Evolutionary conservation across 1,140 invertebrate species (phyloP).

Genomic region (Bombus breviceps): DNA sequence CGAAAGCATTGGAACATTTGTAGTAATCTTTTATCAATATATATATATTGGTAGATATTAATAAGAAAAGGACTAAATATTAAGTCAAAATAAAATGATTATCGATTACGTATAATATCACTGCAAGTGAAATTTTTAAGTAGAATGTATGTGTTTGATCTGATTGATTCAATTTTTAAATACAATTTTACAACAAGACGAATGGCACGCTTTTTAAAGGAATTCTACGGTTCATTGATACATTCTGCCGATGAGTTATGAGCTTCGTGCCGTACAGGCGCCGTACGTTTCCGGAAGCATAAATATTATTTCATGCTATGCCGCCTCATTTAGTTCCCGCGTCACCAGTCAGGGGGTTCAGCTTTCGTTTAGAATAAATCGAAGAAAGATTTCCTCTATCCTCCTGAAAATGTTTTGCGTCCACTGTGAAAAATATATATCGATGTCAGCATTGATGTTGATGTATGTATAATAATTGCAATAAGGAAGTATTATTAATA

Average conservation of each 20-base stretch:
- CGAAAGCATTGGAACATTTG: no score
- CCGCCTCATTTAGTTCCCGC: slow-evolving; percentile 26
- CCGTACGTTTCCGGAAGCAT: slow-evolving; percentile 28
- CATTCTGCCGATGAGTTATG: slow-evolving; percentile 28
- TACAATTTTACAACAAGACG: not conserved
- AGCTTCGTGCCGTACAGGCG: not conserved
- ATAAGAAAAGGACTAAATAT: no score
- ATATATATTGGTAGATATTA: no score
- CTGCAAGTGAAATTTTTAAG: no score
- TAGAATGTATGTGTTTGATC: not conserved
- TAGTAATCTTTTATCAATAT: no score
- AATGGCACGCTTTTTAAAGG: not conserved
- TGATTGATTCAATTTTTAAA: not conserved
- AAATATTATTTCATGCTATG: slow-evolving; percentile 38
- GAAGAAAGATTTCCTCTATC: not conserved
- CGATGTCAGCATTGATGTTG: not conserved
- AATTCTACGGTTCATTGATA: slow-evolving; percentile 17
- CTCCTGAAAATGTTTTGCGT: not conserved
- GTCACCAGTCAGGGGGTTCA: not conserved
- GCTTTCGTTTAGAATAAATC: not conserved
- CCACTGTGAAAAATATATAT: not conserved
- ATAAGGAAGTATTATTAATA: not conserved
- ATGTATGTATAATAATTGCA: not conserved
- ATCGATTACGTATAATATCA: no score
- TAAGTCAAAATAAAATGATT: no score